Conservation (phyloP, 2,113 vertebrate genomes). For the Rhynchopsitta pachyrhyncha region DNA sequence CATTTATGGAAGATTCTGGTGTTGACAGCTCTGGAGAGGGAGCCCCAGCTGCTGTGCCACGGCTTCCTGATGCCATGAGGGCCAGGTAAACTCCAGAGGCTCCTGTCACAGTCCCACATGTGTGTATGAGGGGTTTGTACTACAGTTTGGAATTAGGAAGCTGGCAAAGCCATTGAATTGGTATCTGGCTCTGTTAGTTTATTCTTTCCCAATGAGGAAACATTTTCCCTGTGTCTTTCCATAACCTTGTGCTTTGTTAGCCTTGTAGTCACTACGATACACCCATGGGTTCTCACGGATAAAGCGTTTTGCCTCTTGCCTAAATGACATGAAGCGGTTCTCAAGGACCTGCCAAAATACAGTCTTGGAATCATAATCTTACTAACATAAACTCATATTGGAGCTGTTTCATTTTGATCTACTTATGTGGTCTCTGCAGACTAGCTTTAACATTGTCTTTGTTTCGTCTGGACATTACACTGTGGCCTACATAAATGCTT, state of each 20-base stretch:
- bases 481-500: not conserved
- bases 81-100: not conserved
- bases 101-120: rapidly evolving
- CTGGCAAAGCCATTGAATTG: rapidly evolving
- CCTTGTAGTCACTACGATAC: not conserved
- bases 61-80: rapidly evolving
- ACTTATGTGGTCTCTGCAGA: not conserved
- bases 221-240: not conserved
- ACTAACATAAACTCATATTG: slow-evolving; percentile 1
- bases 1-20: not conserved
- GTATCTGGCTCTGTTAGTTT: not conserved
- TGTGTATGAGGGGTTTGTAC: not conserved
- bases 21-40: not conserved
- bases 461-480: not conserved
- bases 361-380: slow-evolving; percentile 20
- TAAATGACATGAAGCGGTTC: not conserved
- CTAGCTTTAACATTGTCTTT: not conserved
- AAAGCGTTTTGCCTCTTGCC: not conserved
- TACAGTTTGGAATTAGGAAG: not conserved
- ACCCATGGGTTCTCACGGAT: rapidly evolving
- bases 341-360: not conserved
- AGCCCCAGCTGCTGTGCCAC: not conserved
- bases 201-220: not conserved
- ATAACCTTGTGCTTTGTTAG: not conserved
- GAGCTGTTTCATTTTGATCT: not conserved